phyloP scores from a whole-genome alignment of 1,140 invertebrate species.

The Anthonomus grandis region DNA sequence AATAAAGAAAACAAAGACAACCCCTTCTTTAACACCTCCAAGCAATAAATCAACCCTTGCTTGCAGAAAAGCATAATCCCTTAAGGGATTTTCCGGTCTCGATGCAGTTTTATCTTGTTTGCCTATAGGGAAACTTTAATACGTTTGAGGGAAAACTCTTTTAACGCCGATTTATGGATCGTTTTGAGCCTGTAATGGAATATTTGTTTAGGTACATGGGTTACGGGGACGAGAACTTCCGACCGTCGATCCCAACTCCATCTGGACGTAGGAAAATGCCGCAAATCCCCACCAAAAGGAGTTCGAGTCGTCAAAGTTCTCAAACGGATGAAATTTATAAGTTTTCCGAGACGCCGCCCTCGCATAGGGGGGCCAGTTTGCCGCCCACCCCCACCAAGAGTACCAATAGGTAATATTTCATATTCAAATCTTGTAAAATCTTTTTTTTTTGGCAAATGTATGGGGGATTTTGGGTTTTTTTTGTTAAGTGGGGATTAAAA shows the following conservation, averaged over 20 bases:
- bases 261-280: conserved; percentile 43
- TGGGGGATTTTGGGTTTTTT: not conserved
- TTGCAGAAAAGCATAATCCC: too few relatives aligned
- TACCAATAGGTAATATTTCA: conserved; percentile 22
- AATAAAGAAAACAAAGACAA: too few relatives aligned
- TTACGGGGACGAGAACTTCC: conserved; percentile 22
- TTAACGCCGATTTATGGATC: not conserved
- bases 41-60: too few relatives aligned
- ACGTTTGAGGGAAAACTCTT: too few relatives aligned
- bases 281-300: conserved; percentile 44
- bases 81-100: too few relatives aligned
- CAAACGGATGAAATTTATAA: conserved; percentile 39
- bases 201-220: conserved; percentile 18
- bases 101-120: too few relatives aligned
- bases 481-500: too few relatives aligned
- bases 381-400: conserved; percentile 47
- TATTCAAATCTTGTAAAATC: too few relatives aligned
- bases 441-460: too few relatives aligned
- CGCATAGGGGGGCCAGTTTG: conserved; percentile 44
- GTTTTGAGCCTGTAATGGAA: not conserved
- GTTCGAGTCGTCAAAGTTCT: conserved; percentile 43
- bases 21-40: too few relatives aligned
- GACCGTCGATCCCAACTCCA: conserved; percentile 33
- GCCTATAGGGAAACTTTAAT: too few relatives aligned
- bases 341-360: conserved; percentile 32